Conservation (phyloP, 2,113 vertebrate species). For the Paralichthys olivaceus region DNA sequence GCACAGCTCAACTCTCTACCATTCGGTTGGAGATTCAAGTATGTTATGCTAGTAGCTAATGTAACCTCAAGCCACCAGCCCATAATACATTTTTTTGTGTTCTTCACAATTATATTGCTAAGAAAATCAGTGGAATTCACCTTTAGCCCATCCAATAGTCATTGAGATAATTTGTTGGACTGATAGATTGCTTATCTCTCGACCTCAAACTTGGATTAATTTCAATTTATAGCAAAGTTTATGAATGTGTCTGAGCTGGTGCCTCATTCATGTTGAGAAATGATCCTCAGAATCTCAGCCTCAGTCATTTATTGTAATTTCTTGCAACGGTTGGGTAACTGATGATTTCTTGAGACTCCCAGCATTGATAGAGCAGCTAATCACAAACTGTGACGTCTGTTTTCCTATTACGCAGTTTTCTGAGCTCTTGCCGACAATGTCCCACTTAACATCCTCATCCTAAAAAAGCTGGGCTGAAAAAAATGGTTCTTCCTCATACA, state of each 20-base stretch:
- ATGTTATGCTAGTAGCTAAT: neutral
- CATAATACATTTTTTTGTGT: no score
- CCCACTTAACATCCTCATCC: slow-evolving; percentile 51
- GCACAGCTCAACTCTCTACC: neutral
- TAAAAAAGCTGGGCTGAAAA: slow-evolving; percentile 32
- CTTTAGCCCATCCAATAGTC: neutral
- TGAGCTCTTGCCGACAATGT: slow-evolving; percentile 40
- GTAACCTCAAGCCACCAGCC: no score
- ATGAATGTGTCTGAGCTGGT: neutral
- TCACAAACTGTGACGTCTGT: slow-evolving; percentile 12
- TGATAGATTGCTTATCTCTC: neutral
- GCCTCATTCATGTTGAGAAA: neutral
- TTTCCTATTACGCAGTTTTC: slow-evolving; percentile 51
- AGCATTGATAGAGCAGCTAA: slow-evolving; percentile 9
- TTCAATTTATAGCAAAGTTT: neutral
- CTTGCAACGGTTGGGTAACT: neutral
- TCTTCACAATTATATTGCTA: no score
- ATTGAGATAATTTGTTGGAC: neutral
- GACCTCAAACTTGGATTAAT: neutral
- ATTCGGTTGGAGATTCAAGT: neutral
- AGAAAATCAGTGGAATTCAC: neutral
- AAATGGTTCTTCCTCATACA: slow-evolving; percentile 48
- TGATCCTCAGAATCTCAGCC: neutral
- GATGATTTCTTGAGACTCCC: neutral
- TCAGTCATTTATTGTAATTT: slow-evolving; percentile 6